These are phyloP conservation scores for Istiophorus platypterus DNA, from an alignment of 2,113 vertebrate species.

Conservation along the genomic window DNA sequence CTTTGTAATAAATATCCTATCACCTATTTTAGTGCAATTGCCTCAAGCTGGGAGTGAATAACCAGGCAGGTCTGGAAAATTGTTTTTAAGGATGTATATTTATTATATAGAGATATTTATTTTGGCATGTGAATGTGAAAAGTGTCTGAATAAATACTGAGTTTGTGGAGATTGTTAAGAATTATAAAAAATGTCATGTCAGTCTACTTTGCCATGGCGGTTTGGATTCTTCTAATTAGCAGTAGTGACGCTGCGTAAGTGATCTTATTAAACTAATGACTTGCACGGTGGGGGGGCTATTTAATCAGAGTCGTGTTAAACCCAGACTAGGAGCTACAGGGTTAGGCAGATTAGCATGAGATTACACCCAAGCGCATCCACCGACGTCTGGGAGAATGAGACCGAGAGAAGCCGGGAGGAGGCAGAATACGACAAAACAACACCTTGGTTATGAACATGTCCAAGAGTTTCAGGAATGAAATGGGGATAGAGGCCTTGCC, in stretches of 20 bases:
- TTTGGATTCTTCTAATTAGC: constrained; percentile 64
- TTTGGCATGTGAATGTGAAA: background rate
- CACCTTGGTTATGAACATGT: background rate
- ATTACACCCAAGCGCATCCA: constrained; percentile 69
- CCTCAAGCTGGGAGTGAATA: background rate
- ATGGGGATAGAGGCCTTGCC: background rate
- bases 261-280: constrained; percentile 73
- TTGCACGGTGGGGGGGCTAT: constrained; percentile 24
- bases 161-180: background rate
- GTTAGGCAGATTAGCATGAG: constrained; percentile 71
- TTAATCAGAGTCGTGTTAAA: constrained; percentile 61
- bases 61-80: background rate
- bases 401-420: background rate
- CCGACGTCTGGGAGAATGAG: constrained; percentile 58
- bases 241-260: constrained; percentile 19
- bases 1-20: background rate
- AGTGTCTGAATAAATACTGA: background rate
- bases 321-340: constrained; percentile 54
- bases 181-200: background rate
- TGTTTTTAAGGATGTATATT: background rate
- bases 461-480: background rate
- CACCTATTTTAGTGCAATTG: background rate
- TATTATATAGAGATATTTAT: too few species aligned
- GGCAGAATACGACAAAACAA: constrained; percentile 18
- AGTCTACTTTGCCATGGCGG: background rate